Evolutionary conservation across 2,888 invertebrate species (phyloP).

Genomic region (Xestia c-nigrum): DNA sequence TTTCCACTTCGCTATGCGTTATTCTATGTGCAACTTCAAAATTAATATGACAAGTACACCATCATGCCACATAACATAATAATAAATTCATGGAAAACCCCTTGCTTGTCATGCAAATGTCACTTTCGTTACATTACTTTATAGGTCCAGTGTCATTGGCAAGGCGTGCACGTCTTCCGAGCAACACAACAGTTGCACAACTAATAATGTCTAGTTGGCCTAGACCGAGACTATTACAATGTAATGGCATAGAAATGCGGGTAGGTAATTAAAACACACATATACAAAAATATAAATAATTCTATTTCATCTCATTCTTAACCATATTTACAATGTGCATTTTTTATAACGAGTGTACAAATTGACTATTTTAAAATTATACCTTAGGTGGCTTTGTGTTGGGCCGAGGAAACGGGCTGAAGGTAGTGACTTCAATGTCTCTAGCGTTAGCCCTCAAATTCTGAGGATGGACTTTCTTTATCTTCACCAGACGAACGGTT

Average conservation of each 20-base stretch:
- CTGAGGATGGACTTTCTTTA: slow-evolving; percentile 70
- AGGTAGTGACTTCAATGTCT: slow-evolving; percentile 82
- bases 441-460: slow-evolving; percentile 72
- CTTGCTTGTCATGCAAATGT: slow-evolving; percentile 60
- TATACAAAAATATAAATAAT: slow-evolving; percentile 68
- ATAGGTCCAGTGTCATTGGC: slow-evolving; percentile 56
- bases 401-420: slow-evolving; percentile 77
- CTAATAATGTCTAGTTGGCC: slow-evolving; percentile 50
- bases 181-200: slow-evolving; percentile 58
- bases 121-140: slow-evolving; percentile 65
- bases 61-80: slow-evolving; percentile 21
- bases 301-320: slow-evolving; percentile 65
- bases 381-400: slow-evolving; percentile 80
- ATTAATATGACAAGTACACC: slow-evolving; percentile 47
- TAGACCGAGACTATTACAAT: slow-evolving; percentile 54
- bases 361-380: slow-evolving; percentile 65
- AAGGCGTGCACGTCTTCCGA: slow-evolving; percentile 56
- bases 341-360: slow-evolving; percentile 78
- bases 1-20: not conserved
- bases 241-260: slow-evolving; percentile 30
- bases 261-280: slow-evolving; percentile 48
- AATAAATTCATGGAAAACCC: slow-evolving; percentile 64
- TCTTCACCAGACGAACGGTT: slow-evolving; percentile 71
- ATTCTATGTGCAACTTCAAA: not conserved
- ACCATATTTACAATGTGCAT: slow-evolving; percentile 76